A percentile compares a stretch with the other conserved stretches of the same genome.
phyloP scores from a whole-genome alignment of 1,140 invertebrate genomes.

The Drosophila tropicalis region DNA sequence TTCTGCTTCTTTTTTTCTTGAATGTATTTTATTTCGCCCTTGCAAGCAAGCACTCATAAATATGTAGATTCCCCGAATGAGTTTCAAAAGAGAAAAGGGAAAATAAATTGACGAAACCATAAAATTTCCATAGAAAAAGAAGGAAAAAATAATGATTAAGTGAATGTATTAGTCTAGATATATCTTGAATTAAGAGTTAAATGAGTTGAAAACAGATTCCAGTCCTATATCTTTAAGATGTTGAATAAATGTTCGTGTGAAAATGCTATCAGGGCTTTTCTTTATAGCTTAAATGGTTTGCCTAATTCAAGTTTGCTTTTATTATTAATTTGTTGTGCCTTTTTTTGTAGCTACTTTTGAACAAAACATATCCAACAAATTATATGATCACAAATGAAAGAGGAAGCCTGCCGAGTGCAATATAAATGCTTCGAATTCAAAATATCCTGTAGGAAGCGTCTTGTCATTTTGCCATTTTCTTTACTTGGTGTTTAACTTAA shows the following conservation, averaged over 20 bases:
- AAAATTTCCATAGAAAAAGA: conserved; percentile 3
- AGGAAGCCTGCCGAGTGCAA: neutral
- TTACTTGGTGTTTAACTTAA: too few species aligned
- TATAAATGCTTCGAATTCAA: neutral
- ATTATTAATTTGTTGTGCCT: neutral
- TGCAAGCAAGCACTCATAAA: conserved; percentile 58
- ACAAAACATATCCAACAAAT: conserved; percentile 2
- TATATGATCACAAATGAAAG: neutral
- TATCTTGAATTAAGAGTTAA: neutral
- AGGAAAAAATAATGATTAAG: neutral
- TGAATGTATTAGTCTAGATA: neutral
- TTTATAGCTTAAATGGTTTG: neutral
- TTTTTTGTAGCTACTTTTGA: neutral
- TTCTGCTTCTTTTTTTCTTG: conserved; percentile 19
- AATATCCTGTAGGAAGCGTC: neutral
- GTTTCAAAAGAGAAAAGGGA: conserved; percentile 1
- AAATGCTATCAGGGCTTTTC: neutral
- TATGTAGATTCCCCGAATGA: conserved; percentile 48
- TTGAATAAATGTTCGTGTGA: neutral
- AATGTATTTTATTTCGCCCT: conserved; percentile 18
- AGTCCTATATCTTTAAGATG: neutral
- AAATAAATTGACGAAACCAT: conserved; percentile 18
- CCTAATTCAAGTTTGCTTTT: neutral
- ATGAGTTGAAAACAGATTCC: neutral
- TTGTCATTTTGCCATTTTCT: neutral